phyloP scores from a whole-genome alignment of 2,113 vertebrate species.

The Odocoileus virginianus region DNA sequence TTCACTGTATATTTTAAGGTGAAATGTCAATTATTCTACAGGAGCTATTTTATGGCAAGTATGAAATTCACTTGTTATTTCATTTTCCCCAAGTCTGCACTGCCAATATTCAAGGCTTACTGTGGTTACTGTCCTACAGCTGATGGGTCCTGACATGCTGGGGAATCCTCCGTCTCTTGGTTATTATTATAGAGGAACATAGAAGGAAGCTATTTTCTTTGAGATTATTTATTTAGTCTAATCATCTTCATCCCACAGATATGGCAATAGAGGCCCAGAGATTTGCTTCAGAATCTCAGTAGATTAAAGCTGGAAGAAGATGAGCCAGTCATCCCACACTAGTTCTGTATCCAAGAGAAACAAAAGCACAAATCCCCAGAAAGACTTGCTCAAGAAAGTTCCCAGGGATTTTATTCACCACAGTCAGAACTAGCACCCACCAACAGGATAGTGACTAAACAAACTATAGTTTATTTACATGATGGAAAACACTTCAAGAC shows the following conservation, averaged over 20 bases:
- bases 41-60: neutral
- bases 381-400: neutral
- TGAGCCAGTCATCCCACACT: neutral
- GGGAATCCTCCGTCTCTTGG: neutral
- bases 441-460: neutral
- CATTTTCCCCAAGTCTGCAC: neutral
- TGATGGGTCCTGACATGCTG: neutral
- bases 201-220: neutral
- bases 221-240: neutral
- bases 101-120: neutral
- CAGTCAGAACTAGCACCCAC: neutral
- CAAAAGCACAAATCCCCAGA: neutral
- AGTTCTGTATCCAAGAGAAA: neutral
- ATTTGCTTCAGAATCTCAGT: neutral
- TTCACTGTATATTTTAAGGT: neutral
- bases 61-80: neutral
- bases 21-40: neutral
- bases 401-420: neutral
- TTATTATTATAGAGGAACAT: neutral
- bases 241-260: neutral
- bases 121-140: neutral
- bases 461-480: neutral
- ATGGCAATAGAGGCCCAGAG: neutral
- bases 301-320: neutral
- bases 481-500: neutral